Evolutionary conservation across 2,113 vertebrate genomes (phyloP), one percentile per base, ranked within the genome.

Genomic region (Epinephelus lanceolatus): DNA sequence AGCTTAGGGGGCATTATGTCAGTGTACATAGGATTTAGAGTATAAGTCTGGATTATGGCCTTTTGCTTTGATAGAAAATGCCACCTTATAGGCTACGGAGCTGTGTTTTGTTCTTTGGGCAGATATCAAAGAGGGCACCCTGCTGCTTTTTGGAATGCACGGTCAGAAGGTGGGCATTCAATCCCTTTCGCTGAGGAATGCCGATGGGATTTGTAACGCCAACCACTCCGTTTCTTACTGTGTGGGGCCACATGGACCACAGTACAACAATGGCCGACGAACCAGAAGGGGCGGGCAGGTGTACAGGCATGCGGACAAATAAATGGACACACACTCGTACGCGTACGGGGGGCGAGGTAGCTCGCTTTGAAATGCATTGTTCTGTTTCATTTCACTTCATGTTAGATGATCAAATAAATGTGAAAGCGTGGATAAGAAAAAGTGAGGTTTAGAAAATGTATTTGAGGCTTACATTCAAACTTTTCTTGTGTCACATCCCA

Each of bases 1-100:
- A 94, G 91, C 91, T 95, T 95, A 94, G 81, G 80, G 92, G 90
- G 94, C 92, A 94, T 94, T 94, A 94, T 94, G 91, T 94, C 90
- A 93, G 92, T 94, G 89, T 94, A 94, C 93, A 94, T 85, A 93
- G 89, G 94, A 92, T 95, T 95, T 94, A 90, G 91, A 80, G 86
- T 83, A 88, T 90, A 94, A 95, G 23, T 93, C 91, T 89, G 94
- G 94, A 95, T 94, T 94, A 94, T 83, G 94, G 93, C 89, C 93
- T 86, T 93, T 95, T 88, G 89, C 92, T 93, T 94, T 94, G 92
- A 93, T 93, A 89, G 89, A 89, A 94, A 92, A 93, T 91, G 91
- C 90, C 93, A 94, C 92, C 90, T 91, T 93, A 92, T 91, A 93
- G 91, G 77, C 85, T 62, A 62, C 11, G 67, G 82, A 88, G 89